Percentiles rank a stretch among this genome's conserved stretches.
Evolutionary conservation across 37 sponge, comb jelly and placozoan genomes (phyloP).

Genomic region (Crambe crambe): DNA sequence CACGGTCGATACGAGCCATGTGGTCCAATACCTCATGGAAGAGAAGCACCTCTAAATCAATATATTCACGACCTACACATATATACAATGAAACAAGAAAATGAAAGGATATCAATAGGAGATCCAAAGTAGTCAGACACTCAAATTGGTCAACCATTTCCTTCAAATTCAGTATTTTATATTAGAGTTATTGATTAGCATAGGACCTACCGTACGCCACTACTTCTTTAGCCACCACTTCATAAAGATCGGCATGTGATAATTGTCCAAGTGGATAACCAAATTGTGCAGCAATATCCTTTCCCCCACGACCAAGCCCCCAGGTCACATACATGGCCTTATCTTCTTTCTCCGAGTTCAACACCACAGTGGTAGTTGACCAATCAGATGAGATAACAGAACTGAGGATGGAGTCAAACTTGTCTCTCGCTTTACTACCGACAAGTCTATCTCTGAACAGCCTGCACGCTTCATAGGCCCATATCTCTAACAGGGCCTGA

Average conservation of each 20-base stretch:
- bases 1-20: slow-evolving; percentile 84
- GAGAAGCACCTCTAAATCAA: slow-evolving; percentile 74
- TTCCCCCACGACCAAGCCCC: slow-evolving; percentile 35
- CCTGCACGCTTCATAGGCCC: slow-evolving; percentile 88
- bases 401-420: slow-evolving; percentile 76
- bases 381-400: slow-evolving; percentile 77
- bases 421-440: slow-evolving; percentile 27
- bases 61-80: slow-evolving; percentile 65
- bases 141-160: too few relatives aligned
- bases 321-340: slow-evolving; percentile 77
- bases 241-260: slow-evolving; percentile 65
- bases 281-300: slow-evolving; percentile 12
- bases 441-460: slow-evolving; percentile 89
- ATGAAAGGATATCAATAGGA: too few relatives aligned
- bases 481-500: slow-evolving; percentile 66
- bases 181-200: slow-evolving; percentile 49
- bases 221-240: slow-evolving; percentile 70
- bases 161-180: too few relatives aligned
- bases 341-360: slow-evolving; percentile 9
- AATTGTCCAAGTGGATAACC: slow-evolving; percentile 72
- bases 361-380: slow-evolving; percentile 72
- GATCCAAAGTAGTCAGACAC: too few relatives aligned
- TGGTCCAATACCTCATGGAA: slow-evolving; percentile 90
- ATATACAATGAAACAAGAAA: background rate
- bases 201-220: slow-evolving; percentile 53